Evolutionary conservation across 2,113 vertebrate species (phyloP), one percentile per base, ranked within the genome.

Genomic region (Abramis brama): DNA sequence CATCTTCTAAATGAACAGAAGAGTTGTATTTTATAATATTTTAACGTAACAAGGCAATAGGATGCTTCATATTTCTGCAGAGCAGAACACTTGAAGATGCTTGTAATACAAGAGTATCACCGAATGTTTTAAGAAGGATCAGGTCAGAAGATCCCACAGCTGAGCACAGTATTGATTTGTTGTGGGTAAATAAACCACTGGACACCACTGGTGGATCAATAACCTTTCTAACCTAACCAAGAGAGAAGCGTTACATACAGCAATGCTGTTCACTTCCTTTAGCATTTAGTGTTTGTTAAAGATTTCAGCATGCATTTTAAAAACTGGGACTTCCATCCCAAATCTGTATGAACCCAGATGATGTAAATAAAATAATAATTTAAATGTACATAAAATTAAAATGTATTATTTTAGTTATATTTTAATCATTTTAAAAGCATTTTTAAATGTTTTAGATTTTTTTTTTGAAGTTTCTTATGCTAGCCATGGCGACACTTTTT

Each of bases 181-280:
- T 95, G 94, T 95, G 94, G 92, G 93, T 94, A 94, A 95, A 94
- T 93, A 95, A 94, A 93, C 93, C 93, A 93, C 91, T 93, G 92
- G 94, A 93, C 92, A 89, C 89, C 90, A 91, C 91, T 92, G 90
- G 91, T 91, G 91, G 90, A 94, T 95, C 94, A 83, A 95, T 95
- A 92, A 17, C 62, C 52, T 82, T 82, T 85, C 87, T 82, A 84
- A 85, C 87, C 79, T 33, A 83, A 83, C 74, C 52, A 88, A 45
- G 85, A 85, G 83, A 87, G 79, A 79, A 55, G 33, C 30, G 74
- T 75, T 87, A 92, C 86, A 89, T 87, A 60, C 57, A 87, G 71
- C 73, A 47, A 71, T 74, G 36, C 85, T 83, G 64, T 60, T 80
- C 82, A 80, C 83, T 87, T 79, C 73, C 70, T 66, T 27, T 71